Evolutionary conservation across 2,797 vertebrate genomes (phyloP).

Genomic region (Protonibea diacanthus): DNA sequence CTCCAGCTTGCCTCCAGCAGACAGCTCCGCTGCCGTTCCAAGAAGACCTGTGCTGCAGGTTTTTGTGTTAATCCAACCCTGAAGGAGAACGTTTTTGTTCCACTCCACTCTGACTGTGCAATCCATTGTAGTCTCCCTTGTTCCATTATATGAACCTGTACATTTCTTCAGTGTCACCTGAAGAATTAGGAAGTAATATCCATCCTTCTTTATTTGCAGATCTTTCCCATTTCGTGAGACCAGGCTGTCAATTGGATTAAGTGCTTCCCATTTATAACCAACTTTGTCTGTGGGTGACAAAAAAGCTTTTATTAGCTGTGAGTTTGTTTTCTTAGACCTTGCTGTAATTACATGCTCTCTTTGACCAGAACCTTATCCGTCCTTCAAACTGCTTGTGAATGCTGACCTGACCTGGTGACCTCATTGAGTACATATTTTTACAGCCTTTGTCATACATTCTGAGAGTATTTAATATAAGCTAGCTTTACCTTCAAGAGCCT

Average conservation of each 20-base stretch:
- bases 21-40: conserved; percentile 19
- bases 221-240: rapidly evolving
- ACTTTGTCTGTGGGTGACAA: background rate
- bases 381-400: background rate
- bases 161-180: conserved; percentile 57
- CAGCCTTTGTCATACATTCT: background rate
- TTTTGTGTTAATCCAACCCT: background rate
- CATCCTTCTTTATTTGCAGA: conserved; percentile 46
- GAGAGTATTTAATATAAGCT: background rate
- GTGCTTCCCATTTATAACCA: background rate
- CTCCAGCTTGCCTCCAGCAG: rapidly evolving
- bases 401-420: background rate
- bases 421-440: background rate
- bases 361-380: background rate
- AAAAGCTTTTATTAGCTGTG: conserved; percentile 15
- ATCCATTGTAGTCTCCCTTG: rapidly evolving
- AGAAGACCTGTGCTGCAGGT: conserved; percentile 70
- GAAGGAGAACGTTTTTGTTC: rapidly evolving
- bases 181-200: conserved; percentile 78
- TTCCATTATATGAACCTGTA: rapidly evolving
- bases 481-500: background rate
- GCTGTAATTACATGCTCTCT: background rate
- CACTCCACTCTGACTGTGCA: background rate
- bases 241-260: rapidly evolving
- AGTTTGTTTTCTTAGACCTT: background rate